Base-by-base conservation (phyloP, 2,888 invertebrate species). In the Stenurella melanura region DNA sequence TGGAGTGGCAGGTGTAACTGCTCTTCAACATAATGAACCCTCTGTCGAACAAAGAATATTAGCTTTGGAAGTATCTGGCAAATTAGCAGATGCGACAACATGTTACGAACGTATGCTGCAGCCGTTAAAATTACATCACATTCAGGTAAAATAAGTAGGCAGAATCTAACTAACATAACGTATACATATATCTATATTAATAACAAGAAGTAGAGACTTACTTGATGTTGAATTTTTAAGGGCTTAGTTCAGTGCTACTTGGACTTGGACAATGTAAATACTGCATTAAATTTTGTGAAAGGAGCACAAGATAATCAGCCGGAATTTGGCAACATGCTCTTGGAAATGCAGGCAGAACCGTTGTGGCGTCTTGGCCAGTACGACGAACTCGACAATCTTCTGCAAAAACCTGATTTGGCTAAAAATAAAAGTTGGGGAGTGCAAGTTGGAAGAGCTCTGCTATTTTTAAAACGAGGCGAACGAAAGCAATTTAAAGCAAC, bases 201-300 rank as follows among this genome's bases (percentile, higher is more conserved):
- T 26, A 26, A 26, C 21, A 3, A 26, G 1, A 4, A 26, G 21
- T n/a, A n/a, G 21, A 26, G 4, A 26, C 21, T 26, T 1, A 26
- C 21, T 4, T 26, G 21, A 26, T 26, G 4, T 18, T 61, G 7
- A 18, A n/a, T 38, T 42, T 89, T 91, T 75, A 88, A 94, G 91
- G 97, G 96, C 19, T 94, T 98, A 90, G 92, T 98, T 60, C 94
- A 95, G 82, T 97, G 97, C 85, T 96, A 97, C 86, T 90, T 98
- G 68, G 94, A 94, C 26, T 90, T 97, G 74, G 97, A 97, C 87
- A 96, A 98, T 87, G 96, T 96, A 0, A 95, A 94, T 85, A 96
- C 95, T 0, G 97, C 97, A 0, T 91, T 95, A 80, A 92, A 94
- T 18, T 92, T 97, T 78, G 92, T 95, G 1, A 93, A 95, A 83